Base-by-base conservation (phyloP, 2,113 vertebrate genomes). In the Bos taurus region DNA sequence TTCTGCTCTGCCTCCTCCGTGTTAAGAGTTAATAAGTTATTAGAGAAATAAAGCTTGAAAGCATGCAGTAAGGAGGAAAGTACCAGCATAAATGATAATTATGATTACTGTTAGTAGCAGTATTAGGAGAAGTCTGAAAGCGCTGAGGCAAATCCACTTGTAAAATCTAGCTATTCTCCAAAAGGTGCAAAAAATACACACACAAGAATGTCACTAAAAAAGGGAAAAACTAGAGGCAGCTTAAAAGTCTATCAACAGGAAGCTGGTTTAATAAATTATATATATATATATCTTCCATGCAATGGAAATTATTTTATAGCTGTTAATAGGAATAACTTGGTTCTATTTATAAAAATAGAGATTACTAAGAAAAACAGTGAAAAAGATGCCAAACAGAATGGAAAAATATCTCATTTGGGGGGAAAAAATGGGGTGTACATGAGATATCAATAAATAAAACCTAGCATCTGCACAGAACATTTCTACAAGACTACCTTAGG, bases 31-130 rank as follows among this genome's bases (percentile, higher is more conserved):
- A 74, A 2, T 84, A 78, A 91, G 40, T 56, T 90, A 95, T 67
- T 30, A 92, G n/a, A 94, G 82, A 96, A 88, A 88, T 48, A 90
- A 71, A 91, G 33, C 67, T 56, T 91, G 16, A 96, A 96, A 96
- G 64, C 46, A 54, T 43, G 25, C 43, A 78, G 6, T 77, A 40
- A 67, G 26, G 82, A 85, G 40, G 46, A 88, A 94, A 80, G 57
- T 81, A 94, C 26, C 26, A 85, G 90, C 21, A 80, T 16, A 91
- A 81, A 84, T 52, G 43, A 19, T 57, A 67, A 95, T 52, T 25
- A 90, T 23, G 40, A 89, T 8, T 88, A 78, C 36, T 88, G 17
- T 89, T 52, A 48, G 36, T 12, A 62, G 8, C 14, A 36, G 12
- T 16, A 77, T 17, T 82, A 74, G 33, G n/a, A 92, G 52, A 95